These are phyloP conservation scores for Liodrosophila aerea DNA, from an alignment of 2,888 invertebrate genomes.

Conservation along the genomic window DNA sequence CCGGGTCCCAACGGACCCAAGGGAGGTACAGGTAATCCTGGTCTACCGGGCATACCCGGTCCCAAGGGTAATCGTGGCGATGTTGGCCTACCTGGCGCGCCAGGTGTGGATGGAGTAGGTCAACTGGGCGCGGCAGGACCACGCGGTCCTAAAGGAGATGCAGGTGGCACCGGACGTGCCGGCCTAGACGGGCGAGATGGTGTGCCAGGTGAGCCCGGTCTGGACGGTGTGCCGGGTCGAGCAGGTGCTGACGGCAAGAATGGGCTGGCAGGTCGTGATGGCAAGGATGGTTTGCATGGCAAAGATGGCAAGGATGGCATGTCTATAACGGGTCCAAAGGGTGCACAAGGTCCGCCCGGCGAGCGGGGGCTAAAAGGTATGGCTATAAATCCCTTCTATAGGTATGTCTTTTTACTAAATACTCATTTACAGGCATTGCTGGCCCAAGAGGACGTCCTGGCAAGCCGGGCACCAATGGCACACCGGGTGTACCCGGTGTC, in stretches of 20 bases:
- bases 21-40: constrained; percentile 84
- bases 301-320: constrained; percentile 86
- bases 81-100: constrained; percentile 86
- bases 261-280: constrained; percentile 87
- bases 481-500: constrained; percentile 91
- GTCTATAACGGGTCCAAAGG: constrained; percentile 85
- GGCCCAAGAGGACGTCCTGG: constrained; percentile 90
- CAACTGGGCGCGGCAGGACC: constrained; percentile 76
- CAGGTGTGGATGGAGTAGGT: constrained; percentile 84
- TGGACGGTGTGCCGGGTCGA: constrained; percentile 91
- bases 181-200: constrained; percentile 94
- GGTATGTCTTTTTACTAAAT: not conserved
- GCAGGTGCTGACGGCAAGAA: constrained; percentile 92
- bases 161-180: constrained; percentile 87
- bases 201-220: constrained; percentile 94
- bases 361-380: constrained; percentile 88
- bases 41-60: constrained; percentile 86
- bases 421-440: constrained; percentile 76
- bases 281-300: constrained; percentile 84
- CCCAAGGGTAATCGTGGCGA: constrained; percentile 88
- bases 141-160: constrained; percentile 81
- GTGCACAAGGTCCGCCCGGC: constrained; percentile 87
- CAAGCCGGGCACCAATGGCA: constrained; percentile 88
- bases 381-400: constrained; percentile 24
- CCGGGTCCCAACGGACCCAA: constrained; percentile 86